Evolutionary conservation across 2,888 invertebrate species (phyloP).

Genomic region (Oxystoma pomonae): DNA sequence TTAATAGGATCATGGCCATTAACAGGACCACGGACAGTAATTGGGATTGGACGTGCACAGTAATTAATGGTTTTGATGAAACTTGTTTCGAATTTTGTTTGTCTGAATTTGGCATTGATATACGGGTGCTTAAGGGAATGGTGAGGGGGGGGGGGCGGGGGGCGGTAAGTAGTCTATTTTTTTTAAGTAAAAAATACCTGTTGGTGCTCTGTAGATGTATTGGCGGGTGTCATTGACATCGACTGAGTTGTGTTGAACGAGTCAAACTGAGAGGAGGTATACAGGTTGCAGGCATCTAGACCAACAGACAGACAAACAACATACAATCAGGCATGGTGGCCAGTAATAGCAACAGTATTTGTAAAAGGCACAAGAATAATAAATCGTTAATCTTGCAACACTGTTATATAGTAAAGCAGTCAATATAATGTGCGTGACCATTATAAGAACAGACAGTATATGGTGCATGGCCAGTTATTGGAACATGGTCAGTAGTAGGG

Average conservation of each 20-base stretch:
- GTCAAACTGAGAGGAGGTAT: constrained; percentile 84
- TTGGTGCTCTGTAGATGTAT: constrained; percentile 50
- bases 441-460: no score
- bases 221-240: constrained; percentile 44
- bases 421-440: no score
- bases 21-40: no score
- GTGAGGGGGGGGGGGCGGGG: not conserved
- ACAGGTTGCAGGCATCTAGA: constrained; percentile 90
- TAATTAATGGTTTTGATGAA: no score
- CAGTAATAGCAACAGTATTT: not conserved
- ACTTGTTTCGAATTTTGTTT: not conserved
- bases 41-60: no score
- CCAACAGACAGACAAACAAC: constrained; percentile 74
- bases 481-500: no score
- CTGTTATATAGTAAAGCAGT: no score
- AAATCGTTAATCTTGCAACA: not conserved
- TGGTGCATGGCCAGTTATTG: no score
- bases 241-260: constrained; percentile 64
- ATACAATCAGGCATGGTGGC: constrained; percentile 50
- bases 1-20: no score
- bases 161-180: not conserved
- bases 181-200: constrained; percentile 36
- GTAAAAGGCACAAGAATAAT: not conserved
- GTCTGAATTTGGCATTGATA: not conserved
- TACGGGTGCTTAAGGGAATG: no score